A percentile compares a stretch with the other conserved stretches of the same genome.
Evolutionary conservation across 2,888 invertebrate species (phyloP).

Genomic region (Lacanobia oleracea): DNA sequence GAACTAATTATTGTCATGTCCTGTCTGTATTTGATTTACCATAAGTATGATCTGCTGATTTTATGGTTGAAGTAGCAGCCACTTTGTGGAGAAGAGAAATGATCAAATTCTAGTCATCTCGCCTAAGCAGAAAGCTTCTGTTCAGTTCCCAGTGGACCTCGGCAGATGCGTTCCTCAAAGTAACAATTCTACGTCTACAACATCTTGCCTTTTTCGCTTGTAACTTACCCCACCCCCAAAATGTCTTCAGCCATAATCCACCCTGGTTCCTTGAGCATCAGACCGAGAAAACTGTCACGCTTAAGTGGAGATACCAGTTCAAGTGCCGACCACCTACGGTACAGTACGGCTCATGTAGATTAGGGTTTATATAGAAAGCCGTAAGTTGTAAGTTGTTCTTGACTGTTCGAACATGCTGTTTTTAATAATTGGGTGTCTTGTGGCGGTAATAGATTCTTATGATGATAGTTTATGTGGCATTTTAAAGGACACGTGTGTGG

Average conservation of each 20-base stretch:
- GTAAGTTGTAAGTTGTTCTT: constrained; percentile 38
- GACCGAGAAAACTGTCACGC: constrained; percentile 65
- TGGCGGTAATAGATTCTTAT: constrained; percentile 3
- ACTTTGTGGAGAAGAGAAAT: too few relatives aligned
- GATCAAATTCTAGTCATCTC: too few relatives aligned
- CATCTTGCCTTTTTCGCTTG: not conserved
- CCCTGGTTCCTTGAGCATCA: constrained; percentile 56
- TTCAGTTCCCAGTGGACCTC: too few relatives aligned
- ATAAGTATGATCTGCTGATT: too few relatives aligned
- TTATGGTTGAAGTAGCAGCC: too few relatives aligned
- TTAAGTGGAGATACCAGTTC: constrained; percentile 36
- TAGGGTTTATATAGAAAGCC: constrained; percentile 23
- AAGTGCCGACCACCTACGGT: constrained; percentile 50
- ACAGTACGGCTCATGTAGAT: constrained; percentile 11
- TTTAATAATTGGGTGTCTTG: constrained; percentile 37
- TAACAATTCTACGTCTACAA: not conserved
- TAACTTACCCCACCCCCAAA: constrained; percentile 17
- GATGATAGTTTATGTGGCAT: constrained; percentile 24
- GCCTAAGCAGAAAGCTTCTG: too few relatives aligned
- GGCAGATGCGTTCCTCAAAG: not conserved
- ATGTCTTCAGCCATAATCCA: constrained; percentile 36
- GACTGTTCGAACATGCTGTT: constrained; percentile 19
- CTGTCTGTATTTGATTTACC: too few relatives aligned
- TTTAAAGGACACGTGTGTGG: constrained; percentile 10
- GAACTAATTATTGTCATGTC: too few relatives aligned